Base-by-base conservation (phyloP, 2,888 invertebrate genomes). In the Athalia cordata region DNA sequence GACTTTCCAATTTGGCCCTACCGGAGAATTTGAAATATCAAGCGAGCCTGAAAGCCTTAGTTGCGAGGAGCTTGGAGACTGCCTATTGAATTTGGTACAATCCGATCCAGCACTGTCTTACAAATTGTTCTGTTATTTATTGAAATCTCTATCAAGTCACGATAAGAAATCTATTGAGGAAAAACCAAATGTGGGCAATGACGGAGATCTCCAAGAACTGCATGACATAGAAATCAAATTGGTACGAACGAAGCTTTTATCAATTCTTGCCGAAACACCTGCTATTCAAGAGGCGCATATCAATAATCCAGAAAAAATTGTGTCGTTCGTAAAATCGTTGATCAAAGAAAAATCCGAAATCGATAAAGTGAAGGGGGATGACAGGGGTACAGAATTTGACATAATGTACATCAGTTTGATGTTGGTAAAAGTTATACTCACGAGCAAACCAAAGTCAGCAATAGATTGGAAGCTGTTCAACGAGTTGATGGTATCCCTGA, bases 91-190 rank as follows among this genome's bases (percentile, higher is more conserved):
- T 72, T 81, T 92, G 67, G 81, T 90, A 13, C 83, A 86, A 68
- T 83, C 81, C 50, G 85, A 89, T 70, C 82, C 82, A 49, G 43
- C 77, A 52, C 77, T 91, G 9, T 84, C 86, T n/a, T 85, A 84
- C 9, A 81, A 80, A 57, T 85, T 92, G 74, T 92, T 92, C 79
- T 85, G 85, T 45, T 91, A 90, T 83, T 84, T 91, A 13, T 83
- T 92, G 50, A 88, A 87, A 77, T 88, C 87, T 75, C 80, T 91
- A 29, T 80, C 84, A 0, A 79, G 67, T 49, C 80, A 78, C 67
- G 78, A 84, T 45, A 45, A 59, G 15, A 67, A 66, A 15, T 59
- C 45, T 29, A 70, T 79, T n/a, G 49, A 70, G 0, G 74, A 79
- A 70, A 57, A 66, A 15, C 67, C 50, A 4, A 83, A 81, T 61